A percentile compares a stretch with the other conserved stretches of the same genome.
Evolutionary conservation across 2,113 vertebrate genomes (phyloP).

Genomic region (Rhinolophus ferrumequinum): DNA sequence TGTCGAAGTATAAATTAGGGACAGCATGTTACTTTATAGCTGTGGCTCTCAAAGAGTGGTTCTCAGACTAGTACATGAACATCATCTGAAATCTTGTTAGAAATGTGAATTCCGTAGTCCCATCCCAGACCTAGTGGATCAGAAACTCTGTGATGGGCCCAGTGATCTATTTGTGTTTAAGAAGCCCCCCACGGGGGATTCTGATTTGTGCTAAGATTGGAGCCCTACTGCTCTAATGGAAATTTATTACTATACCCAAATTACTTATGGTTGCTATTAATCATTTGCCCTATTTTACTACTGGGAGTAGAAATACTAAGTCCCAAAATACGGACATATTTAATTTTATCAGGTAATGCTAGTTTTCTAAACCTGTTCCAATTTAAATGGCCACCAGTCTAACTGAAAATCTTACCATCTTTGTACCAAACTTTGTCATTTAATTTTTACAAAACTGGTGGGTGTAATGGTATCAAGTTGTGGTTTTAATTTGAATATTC

Average conservation of each 20-base stretch:
- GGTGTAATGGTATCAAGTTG: background rate
- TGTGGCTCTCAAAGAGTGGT: background rate
- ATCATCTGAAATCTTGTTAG: background rate
- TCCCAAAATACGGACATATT: background rate
- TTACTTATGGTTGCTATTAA: background rate
- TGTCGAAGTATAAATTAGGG: background rate
- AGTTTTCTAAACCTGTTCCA: background rate
- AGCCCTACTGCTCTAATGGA: background rate
- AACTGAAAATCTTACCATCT: background rate
- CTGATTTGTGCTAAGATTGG: background rate
- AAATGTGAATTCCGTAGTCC: background rate
- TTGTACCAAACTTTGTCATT: background rate
- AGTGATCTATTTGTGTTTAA: background rate
- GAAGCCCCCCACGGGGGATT: background rate
- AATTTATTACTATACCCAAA: background rate
- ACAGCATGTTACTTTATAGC: background rate
- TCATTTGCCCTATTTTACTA: slow-evolving; percentile 39
- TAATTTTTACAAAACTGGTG: background rate
- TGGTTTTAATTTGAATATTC: background rate
- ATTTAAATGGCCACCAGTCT: background rate
- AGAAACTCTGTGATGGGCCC: background rate
- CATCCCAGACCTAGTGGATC: background rate
- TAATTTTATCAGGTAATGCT: background rate
- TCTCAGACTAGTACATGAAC: background rate
- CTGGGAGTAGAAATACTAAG: background rate